Conservation (phyloP, 2,113 vertebrate species). For the Tor tambroides region DNA sequence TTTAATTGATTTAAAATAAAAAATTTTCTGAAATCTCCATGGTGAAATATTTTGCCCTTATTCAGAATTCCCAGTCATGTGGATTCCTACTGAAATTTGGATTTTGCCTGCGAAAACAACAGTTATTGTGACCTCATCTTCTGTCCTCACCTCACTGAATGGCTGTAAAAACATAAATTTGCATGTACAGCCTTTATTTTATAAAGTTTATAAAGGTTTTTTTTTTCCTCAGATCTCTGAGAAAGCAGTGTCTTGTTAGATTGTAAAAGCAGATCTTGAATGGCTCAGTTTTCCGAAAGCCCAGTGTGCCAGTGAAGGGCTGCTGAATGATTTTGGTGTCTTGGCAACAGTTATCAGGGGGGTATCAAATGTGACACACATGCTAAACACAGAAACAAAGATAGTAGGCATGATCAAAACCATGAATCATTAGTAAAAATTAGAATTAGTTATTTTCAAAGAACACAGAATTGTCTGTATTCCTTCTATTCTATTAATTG, state of each 20-base stretch:
- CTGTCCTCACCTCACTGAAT: not conserved
- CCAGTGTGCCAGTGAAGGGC: not conserved
- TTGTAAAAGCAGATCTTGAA: not conserved
- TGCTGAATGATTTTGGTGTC: not conserved
- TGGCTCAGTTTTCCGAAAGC: not conserved
- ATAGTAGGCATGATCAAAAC: not conserved
- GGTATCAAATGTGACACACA: not conserved
- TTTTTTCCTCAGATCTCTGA: not conserved
- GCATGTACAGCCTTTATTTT: not conserved
- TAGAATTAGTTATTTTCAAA: not conserved
- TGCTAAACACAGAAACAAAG: not conserved
- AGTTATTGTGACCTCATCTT: not conserved
- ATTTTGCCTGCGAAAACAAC: not conserved
- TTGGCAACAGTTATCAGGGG: not conserved
- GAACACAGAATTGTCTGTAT: not conserved
- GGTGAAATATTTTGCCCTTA: too few relatives aligned
- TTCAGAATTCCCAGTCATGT: too few relatives aligned
- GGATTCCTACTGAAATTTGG: not conserved
- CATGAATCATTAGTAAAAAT: not conserved
- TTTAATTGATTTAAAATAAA: too few relatives aligned
- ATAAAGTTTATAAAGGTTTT: too few relatives aligned
- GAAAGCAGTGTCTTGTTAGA: not conserved
- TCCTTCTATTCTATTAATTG: not conserved
- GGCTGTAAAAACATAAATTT: not conserved
- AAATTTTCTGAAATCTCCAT: too few relatives aligned